A percentile compares a stretch with the other conserved stretches of the same genome.
These are phyloP conservation scores for Limnothrissa miodon DNA, from an alignment of 2,113 vertebrate species.

Conservation along the genomic window DNA sequence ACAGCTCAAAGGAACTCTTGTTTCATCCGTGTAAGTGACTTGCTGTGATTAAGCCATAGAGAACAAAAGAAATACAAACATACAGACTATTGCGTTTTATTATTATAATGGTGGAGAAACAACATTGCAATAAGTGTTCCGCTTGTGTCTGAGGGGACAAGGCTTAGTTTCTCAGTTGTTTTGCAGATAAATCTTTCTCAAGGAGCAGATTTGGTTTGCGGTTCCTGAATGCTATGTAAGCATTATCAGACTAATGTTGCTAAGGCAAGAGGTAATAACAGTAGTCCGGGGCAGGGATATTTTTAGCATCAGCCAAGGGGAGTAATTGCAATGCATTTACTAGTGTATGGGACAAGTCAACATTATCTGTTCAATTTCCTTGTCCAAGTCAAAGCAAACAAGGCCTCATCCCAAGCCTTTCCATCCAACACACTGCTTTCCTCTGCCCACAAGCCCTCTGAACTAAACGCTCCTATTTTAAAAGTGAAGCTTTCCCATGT, in stretches of 20 bases:
- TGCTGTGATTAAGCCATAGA: background rate
- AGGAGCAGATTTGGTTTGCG: background rate
- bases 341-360: background rate
- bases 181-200: background rate
- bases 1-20: background rate
- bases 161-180: background rate
- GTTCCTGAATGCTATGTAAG: background rate
- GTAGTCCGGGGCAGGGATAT: background rate
- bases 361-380: constrained; percentile 29
- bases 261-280: background rate
- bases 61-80: background rate
- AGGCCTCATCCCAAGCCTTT: background rate
- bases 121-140: background rate
- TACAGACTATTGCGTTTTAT: background rate
- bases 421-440: constrained; percentile 13
- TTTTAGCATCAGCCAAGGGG: constrained; percentile 17
- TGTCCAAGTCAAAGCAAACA: background rate
- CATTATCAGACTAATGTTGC: background rate
- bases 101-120: background rate
- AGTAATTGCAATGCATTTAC: constrained; percentile 11
- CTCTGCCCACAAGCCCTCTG: background rate
- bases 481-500: background rate
- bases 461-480: background rate
- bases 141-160: background rate
- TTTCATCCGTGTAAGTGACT: background rate